Evolutionary conservation across 1,140 invertebrate genomes (phyloP).

Genomic region (Bombus ignitus): DNA sequence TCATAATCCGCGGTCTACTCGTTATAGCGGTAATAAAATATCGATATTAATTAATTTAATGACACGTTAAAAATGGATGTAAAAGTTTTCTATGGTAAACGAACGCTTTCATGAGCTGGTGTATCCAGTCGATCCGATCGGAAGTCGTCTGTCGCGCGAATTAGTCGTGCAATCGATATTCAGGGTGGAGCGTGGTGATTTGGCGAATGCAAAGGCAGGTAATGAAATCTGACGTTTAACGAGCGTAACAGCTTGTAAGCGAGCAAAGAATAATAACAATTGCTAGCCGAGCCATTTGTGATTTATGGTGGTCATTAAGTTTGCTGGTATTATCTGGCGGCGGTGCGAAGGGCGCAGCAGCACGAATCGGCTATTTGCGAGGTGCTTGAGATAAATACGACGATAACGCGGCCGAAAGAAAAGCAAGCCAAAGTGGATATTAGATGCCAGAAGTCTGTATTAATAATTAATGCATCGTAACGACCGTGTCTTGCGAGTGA

Average conservation of each 20-base stretch:
- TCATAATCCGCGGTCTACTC: no score
- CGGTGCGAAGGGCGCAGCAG: neutral
- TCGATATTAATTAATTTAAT: no score
- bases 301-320: conserved; percentile 25
- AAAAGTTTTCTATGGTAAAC: no score
- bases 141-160: no score
- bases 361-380: conserved; percentile 36
- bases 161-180: neutral
- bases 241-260: neutral
- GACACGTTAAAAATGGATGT: no score
- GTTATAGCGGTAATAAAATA: no score
- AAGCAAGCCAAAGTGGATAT: conserved; percentile 38
- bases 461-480: conserved; percentile 68
- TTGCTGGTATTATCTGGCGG: neutral
- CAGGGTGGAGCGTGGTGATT: neutral
- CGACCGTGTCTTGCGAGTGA: conserved; percentile 57
- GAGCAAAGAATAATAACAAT: conserved; percentile 21
- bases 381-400: conserved; percentile 53
- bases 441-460: conserved; percentile 59
- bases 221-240: neutral
- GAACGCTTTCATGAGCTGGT: no score
- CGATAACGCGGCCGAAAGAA: neutral
- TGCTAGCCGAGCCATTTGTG: neutral
- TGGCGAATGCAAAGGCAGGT: neutral
- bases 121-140: no score